These are phyloP conservation scores for Aspiorhynchus laticeps DNA, from an alignment of 2,113 vertebrate species.

Conservation along the genomic window DNA sequence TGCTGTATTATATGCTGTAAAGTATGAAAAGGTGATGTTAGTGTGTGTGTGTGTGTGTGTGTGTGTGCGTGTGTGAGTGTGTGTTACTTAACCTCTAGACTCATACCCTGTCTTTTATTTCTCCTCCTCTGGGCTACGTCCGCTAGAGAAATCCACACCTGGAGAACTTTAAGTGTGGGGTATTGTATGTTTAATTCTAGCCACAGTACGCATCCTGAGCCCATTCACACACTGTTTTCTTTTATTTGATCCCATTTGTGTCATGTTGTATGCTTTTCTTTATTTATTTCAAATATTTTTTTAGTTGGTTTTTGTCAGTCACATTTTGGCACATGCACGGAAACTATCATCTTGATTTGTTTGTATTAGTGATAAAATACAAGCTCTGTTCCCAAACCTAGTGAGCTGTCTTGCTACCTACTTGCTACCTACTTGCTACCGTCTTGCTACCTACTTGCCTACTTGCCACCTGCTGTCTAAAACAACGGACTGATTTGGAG, in stretches of 20 bases:
- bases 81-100: slow-evolving; percentile 55
- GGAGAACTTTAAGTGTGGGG: slow-evolving; percentile 84
- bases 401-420: background rate
- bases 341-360: slow-evolving; percentile 35
- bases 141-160: slow-evolving; percentile 83
- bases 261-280: slow-evolving; percentile 47
- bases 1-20: slow-evolving; percentile 47
- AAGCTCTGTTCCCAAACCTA: slow-evolving; percentile 26
- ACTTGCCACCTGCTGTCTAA: background rate
- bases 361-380: slow-evolving; percentile 6
- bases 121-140: slow-evolving; percentile 72
- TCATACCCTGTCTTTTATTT: slow-evolving; percentile 70
- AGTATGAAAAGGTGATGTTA: slow-evolving; percentile 23
- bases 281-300: background rate
- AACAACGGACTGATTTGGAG: background rate
- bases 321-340: slow-evolving; percentile 38
- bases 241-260: slow-evolving; percentile 52
- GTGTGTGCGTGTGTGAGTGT: background rate
- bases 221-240: slow-evolving; percentile 9
- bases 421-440: background rate
- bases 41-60: slow-evolving; percentile 33
- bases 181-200: slow-evolving; percentile 80
- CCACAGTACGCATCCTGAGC: slow-evolving; percentile 61
- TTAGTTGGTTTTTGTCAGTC: background rate
- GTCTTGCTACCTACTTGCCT: background rate